These are phyloP conservation scores for Grantiella picta DNA, from an alignment of 2,113 vertebrate species.

Conservation along the genomic window DNA sequence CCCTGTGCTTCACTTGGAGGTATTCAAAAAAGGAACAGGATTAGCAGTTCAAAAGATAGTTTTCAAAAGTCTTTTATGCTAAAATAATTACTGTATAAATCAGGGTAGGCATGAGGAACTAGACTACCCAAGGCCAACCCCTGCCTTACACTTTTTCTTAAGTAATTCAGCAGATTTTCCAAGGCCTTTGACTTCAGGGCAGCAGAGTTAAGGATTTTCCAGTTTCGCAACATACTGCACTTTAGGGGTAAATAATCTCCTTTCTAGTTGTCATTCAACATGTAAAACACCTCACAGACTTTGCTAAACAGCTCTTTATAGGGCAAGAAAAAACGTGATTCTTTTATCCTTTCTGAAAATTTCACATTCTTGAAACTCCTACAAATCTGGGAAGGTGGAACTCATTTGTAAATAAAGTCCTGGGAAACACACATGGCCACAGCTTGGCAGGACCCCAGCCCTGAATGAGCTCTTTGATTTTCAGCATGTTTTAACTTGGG, in stretches of 20 bases:
- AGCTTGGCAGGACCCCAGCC: slow-evolving; percentile 26
- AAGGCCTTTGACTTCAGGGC: neutral
- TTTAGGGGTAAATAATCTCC: slow-evolving; percentile 30
- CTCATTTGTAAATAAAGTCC: slow-evolving; percentile 53
- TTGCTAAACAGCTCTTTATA: slow-evolving; percentile 31
- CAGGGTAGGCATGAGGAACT: neutral
- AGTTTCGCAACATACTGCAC: slow-evolving; percentile 31
- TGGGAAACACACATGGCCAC: slow-evolving; percentile 48
- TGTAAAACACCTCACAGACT: slow-evolving; percentile 35
- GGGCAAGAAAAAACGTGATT: slow-evolving; percentile 40
- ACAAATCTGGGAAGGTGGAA: slow-evolving; percentile 61
- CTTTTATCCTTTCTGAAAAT: slow-evolving; percentile 55
- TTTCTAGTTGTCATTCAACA: slow-evolving; percentile 22
- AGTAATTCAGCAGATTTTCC: neutral
- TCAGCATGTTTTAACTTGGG: slow-evolving; percentile 16
- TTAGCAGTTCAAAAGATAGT: neutral
- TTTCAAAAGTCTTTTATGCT: neutral
- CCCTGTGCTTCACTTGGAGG: neutral
- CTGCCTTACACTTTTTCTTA: neutral
- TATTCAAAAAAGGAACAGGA: neutral
- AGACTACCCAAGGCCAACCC: neutral
- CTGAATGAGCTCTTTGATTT: slow-evolving; percentile 65
- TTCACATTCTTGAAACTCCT: slow-evolving; percentile 58
- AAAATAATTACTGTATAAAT: neutral
- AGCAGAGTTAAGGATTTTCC: slow-evolving; percentile 24